Percentiles rank a stretch among this genome's conserved stretches.
Evolutionary conservation across 2,797 vertebrate species (phyloP).

Genomic region (Sphenopsis melanotis): DNA sequence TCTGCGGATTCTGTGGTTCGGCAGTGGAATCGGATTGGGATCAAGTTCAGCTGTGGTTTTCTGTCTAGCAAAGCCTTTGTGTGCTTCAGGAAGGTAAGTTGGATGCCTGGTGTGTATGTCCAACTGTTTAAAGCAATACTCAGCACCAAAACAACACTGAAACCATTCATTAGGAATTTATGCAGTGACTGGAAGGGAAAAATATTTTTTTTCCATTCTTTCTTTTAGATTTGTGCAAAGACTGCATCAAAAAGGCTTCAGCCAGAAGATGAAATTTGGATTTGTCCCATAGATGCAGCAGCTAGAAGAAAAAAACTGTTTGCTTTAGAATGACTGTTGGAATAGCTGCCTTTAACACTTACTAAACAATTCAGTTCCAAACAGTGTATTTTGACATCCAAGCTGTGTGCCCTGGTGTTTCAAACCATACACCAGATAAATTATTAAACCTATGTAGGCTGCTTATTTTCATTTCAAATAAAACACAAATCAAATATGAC

Average conservation of each 20-base stretch:
- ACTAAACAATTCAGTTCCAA: background rate
- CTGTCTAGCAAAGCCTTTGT: background rate
- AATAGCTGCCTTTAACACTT: background rate
- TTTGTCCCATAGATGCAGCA: background rate
- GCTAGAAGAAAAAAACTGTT: background rate
- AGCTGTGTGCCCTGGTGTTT: background rate
- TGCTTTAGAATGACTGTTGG: background rate
- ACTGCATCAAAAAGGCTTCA: background rate
- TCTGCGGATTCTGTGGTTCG: background rate
- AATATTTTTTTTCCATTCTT: background rate
- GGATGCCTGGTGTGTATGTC: background rate
- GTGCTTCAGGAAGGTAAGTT: background rate
- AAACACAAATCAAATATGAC: constrained; percentile 30
- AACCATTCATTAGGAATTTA: background rate
- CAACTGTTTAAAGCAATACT: background rate
- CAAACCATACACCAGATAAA: constrained; percentile 21
- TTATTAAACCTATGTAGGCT: constrained; percentile 11
- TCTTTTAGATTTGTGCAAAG: background rate
- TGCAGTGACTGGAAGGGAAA: background rate
- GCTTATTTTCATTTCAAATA: constrained; percentile 37
- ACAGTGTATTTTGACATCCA: background rate
- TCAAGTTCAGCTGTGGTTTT: background rate
- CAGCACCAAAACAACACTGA: background rate
- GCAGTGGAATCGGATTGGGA: background rate
- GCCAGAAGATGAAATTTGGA: background rate